Percentiles rank a stretch among this genome's conserved stretches.
These are phyloP conservation scores for Eurois occulta DNA, from an alignment of 2,888 invertebrate species.

Conservation along the genomic window DNA sequence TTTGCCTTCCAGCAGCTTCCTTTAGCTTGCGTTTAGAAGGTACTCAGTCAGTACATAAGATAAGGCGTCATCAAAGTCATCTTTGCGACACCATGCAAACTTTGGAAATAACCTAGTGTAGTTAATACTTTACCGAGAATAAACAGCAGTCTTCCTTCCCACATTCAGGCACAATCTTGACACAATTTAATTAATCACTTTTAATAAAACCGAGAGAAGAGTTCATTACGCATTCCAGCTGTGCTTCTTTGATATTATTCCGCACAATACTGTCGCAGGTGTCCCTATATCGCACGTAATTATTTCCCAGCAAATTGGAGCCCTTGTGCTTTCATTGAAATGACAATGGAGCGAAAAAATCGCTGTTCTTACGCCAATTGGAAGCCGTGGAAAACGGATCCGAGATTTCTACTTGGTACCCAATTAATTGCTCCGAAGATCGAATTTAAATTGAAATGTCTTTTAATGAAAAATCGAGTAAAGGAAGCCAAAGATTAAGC, in stretches of 20 bases:
- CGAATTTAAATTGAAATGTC: constrained; percentile 25
- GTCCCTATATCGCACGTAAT: constrained; percentile 22
- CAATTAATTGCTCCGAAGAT: constrained; percentile 30
- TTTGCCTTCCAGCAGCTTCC: neutral
- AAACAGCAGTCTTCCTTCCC: neutral
- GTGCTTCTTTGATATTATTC: constrained; percentile 6
- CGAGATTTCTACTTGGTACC: neutral
- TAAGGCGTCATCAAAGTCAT: neutral
- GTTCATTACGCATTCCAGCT: constrained; percentile 16
- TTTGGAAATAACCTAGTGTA: neutral
- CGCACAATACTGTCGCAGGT: constrained; percentile 20
- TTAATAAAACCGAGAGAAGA: constrained; percentile 1
- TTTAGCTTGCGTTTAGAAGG: neutral
- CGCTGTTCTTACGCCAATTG: constrained; percentile 8
- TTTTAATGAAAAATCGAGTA: constrained; percentile 13
- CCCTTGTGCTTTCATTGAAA: constrained; percentile 25
- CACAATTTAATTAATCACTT: constrained; percentile 18
- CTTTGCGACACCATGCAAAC: neutral
- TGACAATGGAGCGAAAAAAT: constrained; percentile 32
- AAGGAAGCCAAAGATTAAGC: neutral
- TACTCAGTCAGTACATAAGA: neutral
- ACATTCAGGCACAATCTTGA: neutral
- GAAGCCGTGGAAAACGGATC: constrained; percentile 4
- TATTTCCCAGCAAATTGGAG: constrained; percentile 25
- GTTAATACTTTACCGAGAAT: neutral